Conservation (phyloP, 2,113 vertebrate genomes). For the Thunnus thynnus region DNA sequence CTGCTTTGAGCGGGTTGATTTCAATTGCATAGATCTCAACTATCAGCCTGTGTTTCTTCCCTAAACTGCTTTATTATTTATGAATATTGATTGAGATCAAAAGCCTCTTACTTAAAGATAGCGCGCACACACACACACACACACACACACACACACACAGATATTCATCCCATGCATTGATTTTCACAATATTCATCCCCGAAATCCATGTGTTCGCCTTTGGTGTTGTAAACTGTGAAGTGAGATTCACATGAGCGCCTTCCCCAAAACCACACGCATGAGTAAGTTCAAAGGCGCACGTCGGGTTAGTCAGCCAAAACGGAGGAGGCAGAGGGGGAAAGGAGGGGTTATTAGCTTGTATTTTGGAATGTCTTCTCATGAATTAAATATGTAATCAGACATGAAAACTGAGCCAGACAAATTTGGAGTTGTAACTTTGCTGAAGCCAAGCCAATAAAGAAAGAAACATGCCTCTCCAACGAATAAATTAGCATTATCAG, state of each 20-base stretch:
- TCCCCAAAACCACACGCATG: slow-evolving; percentile 38
- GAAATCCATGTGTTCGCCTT: slow-evolving; percentile 44
- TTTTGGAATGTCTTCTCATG: slow-evolving; percentile 70
- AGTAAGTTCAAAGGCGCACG: slow-evolving; percentile 56
- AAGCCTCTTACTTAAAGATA: slow-evolving; percentile 51
- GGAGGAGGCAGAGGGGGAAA: background rate
- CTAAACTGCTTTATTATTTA: slow-evolving; percentile 63
- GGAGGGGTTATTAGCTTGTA: slow-evolving; percentile 47
- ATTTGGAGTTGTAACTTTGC: slow-evolving; percentile 52
- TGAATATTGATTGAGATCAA: slow-evolving; percentile 66
- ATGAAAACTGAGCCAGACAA: slow-evolving; percentile 68
- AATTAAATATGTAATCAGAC: slow-evolving; percentile 80
- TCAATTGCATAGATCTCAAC: slow-evolving; percentile 1
- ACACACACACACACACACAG: slow-evolving; percentile 1
- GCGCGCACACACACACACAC: background rate
- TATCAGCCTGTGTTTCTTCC: slow-evolving; percentile 39
- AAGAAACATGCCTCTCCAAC: slow-evolving; percentile 49
- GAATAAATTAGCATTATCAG: slow-evolving; percentile 67
- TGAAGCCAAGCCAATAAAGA: slow-evolving; percentile 45
- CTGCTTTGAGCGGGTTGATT: slow-evolving; percentile 21
- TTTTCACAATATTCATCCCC: slow-evolving; percentile 27
- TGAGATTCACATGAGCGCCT: slow-evolving; percentile 44
- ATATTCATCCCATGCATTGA: background rate
- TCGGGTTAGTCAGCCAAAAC: slow-evolving; percentile 53
- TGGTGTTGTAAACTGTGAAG: slow-evolving; percentile 44